Percentiles rank a stretch among this genome's conserved stretches.
Conservation (phyloP, 1,140 invertebrate species). For the Callitettix versicolor region DNA sequence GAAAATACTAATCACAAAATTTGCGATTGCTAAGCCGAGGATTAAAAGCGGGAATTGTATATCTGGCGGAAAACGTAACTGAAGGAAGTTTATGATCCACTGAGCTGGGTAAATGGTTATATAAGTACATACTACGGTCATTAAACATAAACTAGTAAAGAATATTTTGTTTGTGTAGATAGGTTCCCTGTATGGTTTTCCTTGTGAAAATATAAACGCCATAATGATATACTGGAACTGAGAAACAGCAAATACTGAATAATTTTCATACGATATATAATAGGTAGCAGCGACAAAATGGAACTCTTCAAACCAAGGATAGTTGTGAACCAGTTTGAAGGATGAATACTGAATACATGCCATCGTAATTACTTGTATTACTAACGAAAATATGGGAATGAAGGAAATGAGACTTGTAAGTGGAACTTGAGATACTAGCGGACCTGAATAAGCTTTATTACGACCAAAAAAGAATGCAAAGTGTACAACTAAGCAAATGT, state of each 20-base stretch:
- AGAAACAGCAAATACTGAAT: slow-evolving; percentile 74
- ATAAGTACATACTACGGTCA: slow-evolving; percentile 51
- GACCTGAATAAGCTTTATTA: slow-evolving; percentile 58
- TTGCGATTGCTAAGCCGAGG: slow-evolving; percentile 42
- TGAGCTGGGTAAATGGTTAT: slow-evolving; percentile 54
- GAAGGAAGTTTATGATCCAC: slow-evolving; percentile 47
- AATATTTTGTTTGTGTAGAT: slow-evolving; percentile 69
- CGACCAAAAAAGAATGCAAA: slow-evolving; percentile 77
- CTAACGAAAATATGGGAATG: slow-evolving; percentile 52
- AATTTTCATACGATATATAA: slow-evolving; percentile 64
- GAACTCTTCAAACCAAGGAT: slow-evolving; percentile 61
- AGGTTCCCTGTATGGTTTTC: slow-evolving; percentile 75
- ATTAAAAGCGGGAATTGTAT: slow-evolving; percentile 50
- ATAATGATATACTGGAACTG: slow-evolving; percentile 89
- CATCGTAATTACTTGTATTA: slow-evolving; percentile 63
- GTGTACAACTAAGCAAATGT: slow-evolving; percentile 65
- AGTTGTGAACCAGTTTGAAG: slow-evolving; percentile 49
- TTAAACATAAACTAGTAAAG: slow-evolving; percentile 48
- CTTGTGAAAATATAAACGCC: slow-evolving; percentile 81
- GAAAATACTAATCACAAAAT: slow-evolving; percentile 43
- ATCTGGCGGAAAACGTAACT: slow-evolving; percentile 54
- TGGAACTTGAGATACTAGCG: slow-evolving; percentile 52
- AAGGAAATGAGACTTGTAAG: slow-evolving; percentile 54
- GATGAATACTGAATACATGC: slow-evolving; percentile 53
- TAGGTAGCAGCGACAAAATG: slow-evolving; percentile 34